Base-by-base conservation (phyloP, 2,113 vertebrate genomes). In the Ictalurus furcatus region DNA sequence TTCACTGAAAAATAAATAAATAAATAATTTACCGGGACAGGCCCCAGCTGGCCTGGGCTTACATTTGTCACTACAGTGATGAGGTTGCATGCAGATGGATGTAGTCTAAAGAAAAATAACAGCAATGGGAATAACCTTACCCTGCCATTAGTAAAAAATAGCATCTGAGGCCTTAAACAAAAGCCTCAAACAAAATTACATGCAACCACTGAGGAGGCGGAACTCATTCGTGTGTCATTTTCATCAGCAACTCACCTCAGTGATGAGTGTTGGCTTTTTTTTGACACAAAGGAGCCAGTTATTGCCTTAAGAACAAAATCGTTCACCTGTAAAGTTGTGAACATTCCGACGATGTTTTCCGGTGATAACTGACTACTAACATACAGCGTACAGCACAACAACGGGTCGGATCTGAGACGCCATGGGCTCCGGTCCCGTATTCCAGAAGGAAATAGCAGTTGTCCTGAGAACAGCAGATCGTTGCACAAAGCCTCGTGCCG, bases 381-480 rank as follows among this genome's bases (percentile, higher is more conserved):
- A 63, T 23, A 79, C n/a, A 54, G 71, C 30, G 17, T 52, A 34
- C 40, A 52, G 44, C 6, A 48, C 44, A 34, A 34, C 58, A 30
- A 79, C 21, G 52, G 56, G 48, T 89, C 83, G 37, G 58, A 54
- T 37, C 61, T 28, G 71, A 84, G 83, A 80, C 61, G 34, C 76
- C 74, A 67, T 56, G 74, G 28, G 83, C 37, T 85, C 58, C 65
- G 17, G 65, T 82, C 73, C 83, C 25, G 44, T 83, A n/a, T 69
- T 58, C 44, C 84, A 81, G 71, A 28, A 84, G 87, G 85, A 85
- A 91, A 89, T 21, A 61, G 76, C 34, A 58, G 88, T 65, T 85
- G 85, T 69, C 80, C 65, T 69, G 69, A 89, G 90, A 86, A 85
- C 54, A 80, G 83, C 52, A 89, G 65, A 89, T 80, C 74, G 81